Percentiles rank a stretch among this genome's conserved stretches.
These are phyloP conservation scores for Homarus gammarus DNA, from an alignment of 2,888 invertebrate species.

Conservation along the genomic window DNA sequence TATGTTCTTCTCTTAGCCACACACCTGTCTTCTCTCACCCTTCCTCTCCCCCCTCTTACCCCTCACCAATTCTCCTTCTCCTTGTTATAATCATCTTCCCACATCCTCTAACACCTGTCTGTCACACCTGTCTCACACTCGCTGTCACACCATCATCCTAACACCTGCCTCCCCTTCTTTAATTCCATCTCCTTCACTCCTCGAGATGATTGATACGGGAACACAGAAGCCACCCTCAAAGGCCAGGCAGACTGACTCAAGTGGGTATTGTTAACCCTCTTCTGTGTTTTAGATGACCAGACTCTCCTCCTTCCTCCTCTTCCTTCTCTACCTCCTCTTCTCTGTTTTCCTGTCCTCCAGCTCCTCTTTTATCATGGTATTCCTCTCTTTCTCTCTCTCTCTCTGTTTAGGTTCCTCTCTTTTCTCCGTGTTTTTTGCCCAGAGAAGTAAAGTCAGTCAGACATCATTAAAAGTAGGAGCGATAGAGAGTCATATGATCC, in stretches of 20 bases:
- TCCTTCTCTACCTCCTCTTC: constrained; percentile 6
- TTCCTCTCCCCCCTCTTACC: not conserved
- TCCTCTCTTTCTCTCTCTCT: constrained; percentile 27
- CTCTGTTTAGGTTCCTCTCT: not conserved
- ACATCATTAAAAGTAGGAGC: too few species aligned
- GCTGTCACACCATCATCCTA: not conserved
- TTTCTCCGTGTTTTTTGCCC: not conserved
- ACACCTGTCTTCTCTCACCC: not conserved
- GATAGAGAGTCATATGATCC: too few species aligned
- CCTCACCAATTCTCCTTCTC: not conserved
- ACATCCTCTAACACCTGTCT: not conserved
- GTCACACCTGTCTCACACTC: not conserved
- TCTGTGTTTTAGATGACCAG: not conserved
- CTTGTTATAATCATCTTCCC: not conserved
- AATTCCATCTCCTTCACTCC: not conserved
- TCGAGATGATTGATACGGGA: not conserved
- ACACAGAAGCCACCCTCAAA: constrained; percentile 16
- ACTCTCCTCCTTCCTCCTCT: not conserved
- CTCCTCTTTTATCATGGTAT: too few species aligned
- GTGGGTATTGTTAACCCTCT: not conserved
- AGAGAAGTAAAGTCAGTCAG: too few species aligned
- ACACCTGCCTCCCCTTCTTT: not conserved
- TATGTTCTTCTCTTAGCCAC: too few species aligned
- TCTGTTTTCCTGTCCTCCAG: too few species aligned
- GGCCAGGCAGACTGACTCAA: not conserved